These are phyloP conservation scores for Pseudochirops corinnae DNA, from an alignment of 2,797 vertebrate genomes.

Conservation along the genomic window DNA sequence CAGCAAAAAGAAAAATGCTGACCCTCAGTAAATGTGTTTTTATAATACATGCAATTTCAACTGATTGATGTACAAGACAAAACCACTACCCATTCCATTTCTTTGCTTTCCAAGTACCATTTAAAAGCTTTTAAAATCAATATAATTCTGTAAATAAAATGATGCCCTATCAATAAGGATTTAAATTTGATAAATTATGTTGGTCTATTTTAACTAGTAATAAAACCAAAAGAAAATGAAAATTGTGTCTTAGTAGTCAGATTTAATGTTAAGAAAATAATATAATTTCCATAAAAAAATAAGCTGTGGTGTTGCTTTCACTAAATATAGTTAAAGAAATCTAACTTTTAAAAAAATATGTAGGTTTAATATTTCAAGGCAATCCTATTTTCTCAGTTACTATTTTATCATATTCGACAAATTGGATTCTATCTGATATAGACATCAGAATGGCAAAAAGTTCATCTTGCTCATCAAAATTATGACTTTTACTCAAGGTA, in stretches of 20 bases:
- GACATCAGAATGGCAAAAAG: not conserved
- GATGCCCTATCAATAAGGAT: constrained; percentile 71
- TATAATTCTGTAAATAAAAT: constrained; percentile 86
- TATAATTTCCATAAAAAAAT: constrained; percentile 56
- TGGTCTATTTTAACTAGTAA: constrained; percentile 80
- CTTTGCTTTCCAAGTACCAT: constrained; percentile 80
- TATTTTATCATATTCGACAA: constrained; percentile 27
- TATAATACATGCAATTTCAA: constrained; percentile 84
- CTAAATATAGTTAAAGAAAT: constrained; percentile 25
- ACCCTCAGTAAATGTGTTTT: constrained; percentile 80
- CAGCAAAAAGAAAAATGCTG: constrained; percentile 82
- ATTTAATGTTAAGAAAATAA: constrained; percentile 68
- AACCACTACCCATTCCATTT: constrained; percentile 78
- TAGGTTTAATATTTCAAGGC: constrained; percentile 42
- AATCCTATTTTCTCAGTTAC: constrained; percentile 9
- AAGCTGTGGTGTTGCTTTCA: constrained; percentile 33
- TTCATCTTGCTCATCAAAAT: constrained; percentile 29
- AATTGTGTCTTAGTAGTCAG: constrained; percentile 65
- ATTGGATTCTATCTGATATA: not conserved
- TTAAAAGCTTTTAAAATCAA: constrained; percentile 85
- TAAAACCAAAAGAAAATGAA: constrained; percentile 70
- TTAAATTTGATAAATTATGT: constrained; percentile 82
- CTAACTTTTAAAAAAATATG: constrained; percentile 29
- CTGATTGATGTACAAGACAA: constrained; percentile 84
- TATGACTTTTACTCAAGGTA: constrained; percentile 9